These are phyloP conservation scores for Antheraea pernyi DNA, from an alignment of 1,140 invertebrate genomes.

Conservation along the genomic window DNA sequence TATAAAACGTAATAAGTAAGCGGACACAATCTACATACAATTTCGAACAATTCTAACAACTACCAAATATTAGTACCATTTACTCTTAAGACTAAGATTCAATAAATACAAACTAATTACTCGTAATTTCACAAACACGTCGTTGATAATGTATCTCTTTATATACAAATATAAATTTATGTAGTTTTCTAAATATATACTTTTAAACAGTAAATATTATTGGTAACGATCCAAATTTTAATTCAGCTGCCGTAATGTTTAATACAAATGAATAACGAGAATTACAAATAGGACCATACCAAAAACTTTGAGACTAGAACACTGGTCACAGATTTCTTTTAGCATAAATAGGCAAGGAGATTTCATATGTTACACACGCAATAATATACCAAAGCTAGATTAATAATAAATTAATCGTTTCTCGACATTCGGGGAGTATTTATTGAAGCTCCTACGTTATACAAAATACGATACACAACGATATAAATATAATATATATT, in stretches of 20 bases:
- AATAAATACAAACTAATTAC: conserved; percentile 33
- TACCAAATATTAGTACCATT: conserved; percentile 42
- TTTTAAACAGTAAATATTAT: background rate
- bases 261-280: background rate
- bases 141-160: conserved; percentile 13
- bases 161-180: conserved; percentile 39
- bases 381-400: conserved; percentile 28
- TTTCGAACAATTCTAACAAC: conserved; percentile 15
- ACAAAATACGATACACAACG: conserved; percentile 5
- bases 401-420: conserved; percentile 23
- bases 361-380: conserved; percentile 33
- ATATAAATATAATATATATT: conserved; percentile 12
- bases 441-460: conserved; percentile 30
- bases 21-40: background rate
- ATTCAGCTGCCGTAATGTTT: background rate
- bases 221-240: conserved; percentile 30
- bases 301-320: conserved; percentile 58
- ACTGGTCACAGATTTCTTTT: conserved; percentile 56
- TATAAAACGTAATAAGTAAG: conserved; percentile 7
- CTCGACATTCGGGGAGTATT: conserved; percentile 38
- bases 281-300: conserved; percentile 32
- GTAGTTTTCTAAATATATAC: background rate
- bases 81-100: conserved; percentile 29
- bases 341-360: conserved; percentile 54
- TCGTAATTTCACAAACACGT: conserved; percentile 3